Percentiles rank a stretch among this genome's conserved stretches.
Conservation (phyloP, 2,888 invertebrate genomes). For the Pinctada fucata region DNA sequence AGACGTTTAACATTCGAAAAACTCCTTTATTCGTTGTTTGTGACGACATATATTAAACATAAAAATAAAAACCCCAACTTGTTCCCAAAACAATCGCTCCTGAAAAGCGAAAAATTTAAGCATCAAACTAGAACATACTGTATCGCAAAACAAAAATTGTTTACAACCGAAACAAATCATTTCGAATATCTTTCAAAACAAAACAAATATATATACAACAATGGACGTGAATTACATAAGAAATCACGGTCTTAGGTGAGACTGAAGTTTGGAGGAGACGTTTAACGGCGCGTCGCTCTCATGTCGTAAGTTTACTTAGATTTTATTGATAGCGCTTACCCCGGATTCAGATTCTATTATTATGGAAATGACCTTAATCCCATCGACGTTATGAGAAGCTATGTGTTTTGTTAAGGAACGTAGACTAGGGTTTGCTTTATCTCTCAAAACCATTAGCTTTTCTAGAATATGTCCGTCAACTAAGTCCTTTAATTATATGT, state of each 20-base stretch:
- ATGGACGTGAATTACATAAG: background rate
- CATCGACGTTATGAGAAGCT: constrained; percentile 8
- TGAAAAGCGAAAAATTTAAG: too few relatives aligned
- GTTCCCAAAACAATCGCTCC: too few relatives aligned
- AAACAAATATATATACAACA: background rate
- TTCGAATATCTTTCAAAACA: too few relatives aligned
- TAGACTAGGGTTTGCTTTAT: background rate
- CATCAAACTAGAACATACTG: too few relatives aligned
- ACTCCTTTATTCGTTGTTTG: too few relatives aligned
- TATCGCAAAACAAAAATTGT: too few relatives aligned
- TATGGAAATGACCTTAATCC: constrained; percentile 32
- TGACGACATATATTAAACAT: too few relatives aligned
- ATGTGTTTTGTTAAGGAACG: constrained; percentile 19
- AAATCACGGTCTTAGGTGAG: background rate
- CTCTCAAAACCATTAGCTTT: background rate
- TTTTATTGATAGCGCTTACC: background rate
- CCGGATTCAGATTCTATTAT: constrained; percentile 15
- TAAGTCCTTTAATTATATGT: background rate
- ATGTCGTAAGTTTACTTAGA: constrained; percentile 2
- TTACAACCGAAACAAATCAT: too few relatives aligned
- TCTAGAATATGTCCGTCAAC: background rate
- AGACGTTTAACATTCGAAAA: too few relatives aligned
- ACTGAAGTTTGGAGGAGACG: background rate
- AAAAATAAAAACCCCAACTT: too few relatives aligned
- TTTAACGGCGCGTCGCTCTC: background rate